Conservation (phyloP, 2,797 vertebrate genomes). For the Eidolon dupreanum region DNA sequence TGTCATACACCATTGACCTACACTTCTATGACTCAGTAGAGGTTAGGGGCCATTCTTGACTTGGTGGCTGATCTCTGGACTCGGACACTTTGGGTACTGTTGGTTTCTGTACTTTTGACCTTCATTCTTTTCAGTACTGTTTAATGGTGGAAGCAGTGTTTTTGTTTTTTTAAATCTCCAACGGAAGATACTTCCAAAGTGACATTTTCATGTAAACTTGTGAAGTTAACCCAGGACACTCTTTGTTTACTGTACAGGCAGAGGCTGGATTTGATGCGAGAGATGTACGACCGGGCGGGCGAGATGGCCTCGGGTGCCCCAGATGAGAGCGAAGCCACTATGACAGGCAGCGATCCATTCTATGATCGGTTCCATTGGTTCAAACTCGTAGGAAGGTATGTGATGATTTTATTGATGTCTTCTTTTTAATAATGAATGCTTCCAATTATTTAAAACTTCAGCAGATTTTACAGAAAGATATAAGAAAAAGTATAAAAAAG, state of each 20-base stretch:
- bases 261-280: slow-evolving; percentile 96
- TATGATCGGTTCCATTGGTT: slow-evolving; percentile 99
- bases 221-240: accelerated
- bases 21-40: background rate
- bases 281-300: slow-evolving; percentile 98
- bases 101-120: background rate
- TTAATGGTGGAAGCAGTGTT: background rate
- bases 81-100: background rate
- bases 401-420: background rate
- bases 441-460: slow-evolving; percentile 13
- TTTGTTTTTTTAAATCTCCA: background rate
- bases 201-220: background rate
- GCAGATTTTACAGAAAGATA: background rate
- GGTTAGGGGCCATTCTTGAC: background rate
- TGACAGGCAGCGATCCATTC: slow-evolving; percentile 97
- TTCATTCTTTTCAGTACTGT: slow-evolving; percentile 10
- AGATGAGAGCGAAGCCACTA: slow-evolving; percentile 90
- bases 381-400: slow-evolving; percentile 97
- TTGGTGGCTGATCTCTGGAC: background rate
- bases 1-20: background rate
- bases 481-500: background rate
- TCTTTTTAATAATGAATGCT: background rate
- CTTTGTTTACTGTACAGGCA: slow-evolving; percentile 86
- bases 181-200: background rate
- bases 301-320: slow-evolving; percentile 93